These are phyloP conservation scores for Trilocha varians DNA, from an alignment of 2,888 invertebrate species.

Conservation along the genomic window DNA sequence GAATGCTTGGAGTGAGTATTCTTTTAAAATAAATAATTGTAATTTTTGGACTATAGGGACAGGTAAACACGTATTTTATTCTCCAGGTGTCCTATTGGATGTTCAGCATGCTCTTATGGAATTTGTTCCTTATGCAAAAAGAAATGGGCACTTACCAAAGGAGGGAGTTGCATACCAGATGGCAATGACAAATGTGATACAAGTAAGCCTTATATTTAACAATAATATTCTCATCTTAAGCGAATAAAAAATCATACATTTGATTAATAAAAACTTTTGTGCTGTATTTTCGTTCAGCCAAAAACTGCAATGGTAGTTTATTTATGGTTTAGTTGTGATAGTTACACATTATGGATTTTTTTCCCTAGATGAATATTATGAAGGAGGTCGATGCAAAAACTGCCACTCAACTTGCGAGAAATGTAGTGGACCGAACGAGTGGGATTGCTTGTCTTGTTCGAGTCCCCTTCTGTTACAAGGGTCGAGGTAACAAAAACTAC, in stretches of 20 bases:
- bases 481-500: constrained; percentile 42
- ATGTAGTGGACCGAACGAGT: constrained; percentile 85
- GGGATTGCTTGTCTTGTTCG: constrained; percentile 84
- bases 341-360: constrained; percentile 3
- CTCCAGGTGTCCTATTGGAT: constrained; percentile 82
- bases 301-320: background rate
- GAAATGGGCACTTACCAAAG: constrained; percentile 83
- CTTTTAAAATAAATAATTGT: background rate
- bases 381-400: constrained; percentile 82
- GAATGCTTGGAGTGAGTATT: constrained; percentile 79
- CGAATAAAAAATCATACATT: no score
- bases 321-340: constrained; percentile 1
- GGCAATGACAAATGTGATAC: constrained; percentile 83
- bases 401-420: constrained; percentile 90
- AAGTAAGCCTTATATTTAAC: constrained; percentile 65
- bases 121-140: constrained; percentile 82
- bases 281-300: no score
- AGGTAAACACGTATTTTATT: background rate
- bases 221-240: background rate
- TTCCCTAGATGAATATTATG: constrained; percentile 79
- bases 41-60: constrained; percentile 1
- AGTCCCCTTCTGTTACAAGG: constrained; percentile 82
- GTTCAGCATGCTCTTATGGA: constrained; percentile 80
- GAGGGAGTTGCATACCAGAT: constrained; percentile 81
- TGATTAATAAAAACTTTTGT: no score